Evolutionary conservation across 2,888 invertebrate species (phyloP).

Genomic region (Polietes domitor): DNA sequence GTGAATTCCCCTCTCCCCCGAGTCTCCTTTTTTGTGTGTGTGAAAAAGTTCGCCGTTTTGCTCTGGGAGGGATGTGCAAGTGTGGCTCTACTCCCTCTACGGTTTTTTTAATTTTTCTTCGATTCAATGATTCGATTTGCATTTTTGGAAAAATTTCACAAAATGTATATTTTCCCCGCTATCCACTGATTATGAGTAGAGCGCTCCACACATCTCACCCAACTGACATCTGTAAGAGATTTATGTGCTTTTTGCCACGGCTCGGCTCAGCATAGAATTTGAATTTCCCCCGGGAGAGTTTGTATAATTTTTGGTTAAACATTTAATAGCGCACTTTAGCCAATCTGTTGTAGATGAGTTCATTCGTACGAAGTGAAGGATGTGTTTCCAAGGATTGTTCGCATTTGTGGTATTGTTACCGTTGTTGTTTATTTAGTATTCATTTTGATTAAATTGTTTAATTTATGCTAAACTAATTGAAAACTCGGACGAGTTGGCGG

Average conservation of each 20-base stretch:
- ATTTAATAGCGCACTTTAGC: slow-evolving; percentile 54
- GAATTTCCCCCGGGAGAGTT: slow-evolving; percentile 55
- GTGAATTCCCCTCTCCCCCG: background rate
- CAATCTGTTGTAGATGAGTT: slow-evolving; percentile 10
- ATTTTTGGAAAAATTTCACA: slow-evolving; percentile 53
- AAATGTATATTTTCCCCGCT: background rate
- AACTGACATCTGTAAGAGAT: slow-evolving; percentile 70
- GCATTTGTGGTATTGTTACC: background rate
- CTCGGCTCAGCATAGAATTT: slow-evolving; percentile 25
- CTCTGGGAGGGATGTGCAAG: background rate
- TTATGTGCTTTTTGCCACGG: slow-evolving; percentile 62
- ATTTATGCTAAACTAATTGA: slow-evolving; percentile 77
- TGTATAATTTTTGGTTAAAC: slow-evolving; percentile 54
- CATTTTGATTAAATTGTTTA: slow-evolving; percentile 68
- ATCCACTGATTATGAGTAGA: background rate
- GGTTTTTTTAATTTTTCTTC: slow-evolving; percentile 21
- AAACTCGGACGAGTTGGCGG: slow-evolving; percentile 53
- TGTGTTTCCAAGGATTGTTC: background rate
- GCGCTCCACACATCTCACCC: no score
- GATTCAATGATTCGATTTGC: slow-evolving; percentile 62
- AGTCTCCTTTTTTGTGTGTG: no score
- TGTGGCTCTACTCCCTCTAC: background rate
- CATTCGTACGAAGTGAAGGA: slow-evolving; percentile 4
- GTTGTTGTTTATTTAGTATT: slow-evolving; percentile 28
- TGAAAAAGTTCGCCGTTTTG: background rate